Conservation (phyloP, 1,140 invertebrate genomes). For the Stegodyphus mimosarum region DNA sequence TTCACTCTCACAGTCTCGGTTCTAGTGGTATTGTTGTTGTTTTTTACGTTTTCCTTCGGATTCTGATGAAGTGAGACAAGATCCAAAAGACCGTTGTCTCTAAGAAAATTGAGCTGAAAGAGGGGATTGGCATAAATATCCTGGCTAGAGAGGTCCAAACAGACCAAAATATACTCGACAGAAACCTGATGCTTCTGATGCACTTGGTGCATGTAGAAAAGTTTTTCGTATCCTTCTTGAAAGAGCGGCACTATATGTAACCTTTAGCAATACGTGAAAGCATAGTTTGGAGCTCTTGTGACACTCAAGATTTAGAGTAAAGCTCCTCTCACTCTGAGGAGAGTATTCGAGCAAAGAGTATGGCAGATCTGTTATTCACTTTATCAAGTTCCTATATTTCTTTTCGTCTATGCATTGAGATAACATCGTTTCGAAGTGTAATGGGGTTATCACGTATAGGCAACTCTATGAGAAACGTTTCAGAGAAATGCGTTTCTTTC, state of each 20-base stretch:
- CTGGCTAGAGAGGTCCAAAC: background rate
- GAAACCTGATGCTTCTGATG: background rate
- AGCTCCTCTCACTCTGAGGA: no score
- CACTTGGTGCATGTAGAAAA: background rate
- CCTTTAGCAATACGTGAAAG: no score
- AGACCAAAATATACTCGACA: background rate
- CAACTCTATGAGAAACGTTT: no score
- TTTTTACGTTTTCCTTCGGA: background rate
- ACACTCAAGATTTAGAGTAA: no score
- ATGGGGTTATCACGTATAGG: no score
- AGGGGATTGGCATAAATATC: background rate
- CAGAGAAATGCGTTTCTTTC: no score
- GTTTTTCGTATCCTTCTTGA: background rate
- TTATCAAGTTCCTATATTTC: no score
- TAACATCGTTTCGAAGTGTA: no score
- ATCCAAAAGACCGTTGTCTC: background rate
- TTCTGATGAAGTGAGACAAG: background rate
- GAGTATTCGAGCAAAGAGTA: no score
- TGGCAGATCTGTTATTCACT: no score
- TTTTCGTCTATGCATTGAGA: no score
- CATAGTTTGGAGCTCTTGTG: no score
- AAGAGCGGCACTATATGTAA: background rate
- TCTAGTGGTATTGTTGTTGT: background rate
- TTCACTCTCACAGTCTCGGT: background rate
- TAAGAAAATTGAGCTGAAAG: background rate